Evolutionary conservation across 2,797 vertebrate species (phyloP).

Genomic region (Aplochiton taeniatus): DNA sequence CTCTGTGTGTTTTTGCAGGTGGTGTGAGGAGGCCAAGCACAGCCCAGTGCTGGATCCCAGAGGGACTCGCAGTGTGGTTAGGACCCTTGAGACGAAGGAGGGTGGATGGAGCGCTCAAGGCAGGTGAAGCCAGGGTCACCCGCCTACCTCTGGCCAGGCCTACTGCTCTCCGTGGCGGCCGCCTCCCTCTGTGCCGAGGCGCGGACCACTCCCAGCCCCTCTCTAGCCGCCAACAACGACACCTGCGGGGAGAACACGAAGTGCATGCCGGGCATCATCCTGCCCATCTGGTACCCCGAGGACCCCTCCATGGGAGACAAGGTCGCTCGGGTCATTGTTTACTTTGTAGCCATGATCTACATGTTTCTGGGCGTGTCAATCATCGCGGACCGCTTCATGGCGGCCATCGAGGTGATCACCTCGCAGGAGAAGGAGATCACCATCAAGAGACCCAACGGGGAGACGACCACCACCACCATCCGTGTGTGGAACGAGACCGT

Average conservation of each 20-base stretch:
- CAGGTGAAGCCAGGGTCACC: slow-evolving; percentile 83
- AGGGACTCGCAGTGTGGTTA: slow-evolving; percentile 77
- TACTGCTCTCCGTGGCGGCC: slow-evolving; percentile 74
- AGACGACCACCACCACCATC: slow-evolving; percentile 92
- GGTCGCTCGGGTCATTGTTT: slow-evolving; percentile 97
- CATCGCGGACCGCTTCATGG: slow-evolving; percentile 98
- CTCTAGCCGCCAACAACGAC: slow-evolving; percentile 79
- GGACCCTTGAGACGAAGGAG: slow-evolving; percentile 81
- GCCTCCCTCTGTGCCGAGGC: slow-evolving; percentile 78
- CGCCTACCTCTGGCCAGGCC: slow-evolving; percentile 91
- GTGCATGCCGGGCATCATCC: slow-evolving; percentile 91
- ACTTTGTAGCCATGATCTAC: slow-evolving; percentile 98
- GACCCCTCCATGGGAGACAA: slow-evolving; percentile 98
- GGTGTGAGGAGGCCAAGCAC: slow-evolving; percentile 57
- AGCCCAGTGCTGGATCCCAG: slow-evolving; percentile 79
- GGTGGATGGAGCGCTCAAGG: slow-evolving; percentile 97
- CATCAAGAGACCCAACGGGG: slow-evolving; percentile 93
- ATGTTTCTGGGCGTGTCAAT: slow-evolving; percentile 99
- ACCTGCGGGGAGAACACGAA: slow-evolving; percentile 86
- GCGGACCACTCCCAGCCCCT: slow-evolving; percentile 80
- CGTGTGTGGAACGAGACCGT: slow-evolving; percentile 98
- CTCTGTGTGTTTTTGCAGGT: slow-evolving; percentile 58
- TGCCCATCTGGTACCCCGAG: slow-evolving; percentile 98
- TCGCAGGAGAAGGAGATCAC: slow-evolving; percentile 96
- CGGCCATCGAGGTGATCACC: slow-evolving; percentile 97